Evolutionary conservation across 37 sponge, comb jelly and placozoan species (phyloP), one percentile per base, ranked within the genome.

Genomic region (Halichondria panicea): DNA sequence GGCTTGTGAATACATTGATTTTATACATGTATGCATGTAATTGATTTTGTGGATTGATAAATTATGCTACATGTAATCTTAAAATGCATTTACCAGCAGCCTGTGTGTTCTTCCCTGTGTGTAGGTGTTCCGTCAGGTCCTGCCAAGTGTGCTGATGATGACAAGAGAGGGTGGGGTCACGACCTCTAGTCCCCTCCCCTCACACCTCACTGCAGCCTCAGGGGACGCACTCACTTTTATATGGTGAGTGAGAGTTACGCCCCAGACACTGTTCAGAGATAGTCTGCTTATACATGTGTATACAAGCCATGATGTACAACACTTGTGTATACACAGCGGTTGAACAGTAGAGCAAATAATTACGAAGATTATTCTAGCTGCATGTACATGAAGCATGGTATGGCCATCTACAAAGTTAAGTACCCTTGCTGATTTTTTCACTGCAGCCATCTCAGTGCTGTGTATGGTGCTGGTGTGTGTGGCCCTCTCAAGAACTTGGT

Each of bases 71-170:
- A 18, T 48, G 52, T 48, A 48, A 48, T 48, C 52, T 48, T 11
- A 11, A 48, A 15, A 48, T 48, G 52, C 13, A 15, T 15, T 15
- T 15, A 18, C 52, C 13, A 15, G 52, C 52, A 18, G n/a, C n/a
- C 52, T 18, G 15, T 18, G 11, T 48, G 52, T 48, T 48, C 52
- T 15, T 18, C 15, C 52, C 25, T 7, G n/a, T n/a, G n/a, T n/a
- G 34, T 30, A 84, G 85, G 66, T 88, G 48, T 89, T 84, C 44
- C 55, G 69, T 2, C 90, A 89, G 68, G 45, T 89, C 6, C 70
- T 89, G 13, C 90, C 90, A 6, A 12, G 41, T 15, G 21, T 89
- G 53, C 53, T 84, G 30, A 84, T 89, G 81, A 43, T 84, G 33
- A 61, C 45, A 2, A 46, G 25, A 19, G 71, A 60, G 11, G 90